Evolutionary conservation across 2,113 vertebrate genomes (phyloP), one percentile per base, ranked within the genome.

Genomic region (Merops nubicus): DNA sequence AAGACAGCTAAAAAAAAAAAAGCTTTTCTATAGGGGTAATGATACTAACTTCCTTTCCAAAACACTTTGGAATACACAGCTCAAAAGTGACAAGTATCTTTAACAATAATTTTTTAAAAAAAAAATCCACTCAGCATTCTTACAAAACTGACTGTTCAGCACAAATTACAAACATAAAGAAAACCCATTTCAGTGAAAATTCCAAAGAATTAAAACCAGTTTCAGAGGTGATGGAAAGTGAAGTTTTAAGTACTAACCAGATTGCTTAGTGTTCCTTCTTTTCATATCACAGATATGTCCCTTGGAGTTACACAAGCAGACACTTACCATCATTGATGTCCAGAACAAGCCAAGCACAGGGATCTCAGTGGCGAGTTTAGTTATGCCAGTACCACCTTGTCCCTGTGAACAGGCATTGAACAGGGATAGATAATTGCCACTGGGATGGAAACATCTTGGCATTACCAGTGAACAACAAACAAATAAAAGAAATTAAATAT

Each of bases 1-100:
- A 94, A 88, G 59, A 65, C 26, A 94, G 78, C 76, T 74, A 93
- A 77, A 67, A 50, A 33, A 88, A 91, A 96, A 93, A 67, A 93
- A 67, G 59, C 33, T 95, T 96, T 94, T 93, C 50, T 67, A 12
- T 67, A 62, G 1, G 5, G 28, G 12, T 83, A 67, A 92, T 86
- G 25, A 43, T 94, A 83, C 40, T 93, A 83, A 67, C n/a, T 83
- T 96, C 45, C 75, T 70, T 88, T 93, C 34, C 50, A 73, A 92
- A 92, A 47, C 64, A 36, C 43, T 91, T 95, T 73, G 62, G 64
- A 92, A 82, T 68, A 89, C 15, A 43, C n/a, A 70, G 63, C 23
- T 90, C 26, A 59, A 56, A 91, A 86, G 7, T 26, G 21, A 69
- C 42, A 85, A 90, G 38, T 26, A 74, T 62, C 40, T 95, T 87